Evolutionary conservation across 2,797 vertebrate genomes (phyloP).

Genomic region (Siniperca obscura): DNA sequence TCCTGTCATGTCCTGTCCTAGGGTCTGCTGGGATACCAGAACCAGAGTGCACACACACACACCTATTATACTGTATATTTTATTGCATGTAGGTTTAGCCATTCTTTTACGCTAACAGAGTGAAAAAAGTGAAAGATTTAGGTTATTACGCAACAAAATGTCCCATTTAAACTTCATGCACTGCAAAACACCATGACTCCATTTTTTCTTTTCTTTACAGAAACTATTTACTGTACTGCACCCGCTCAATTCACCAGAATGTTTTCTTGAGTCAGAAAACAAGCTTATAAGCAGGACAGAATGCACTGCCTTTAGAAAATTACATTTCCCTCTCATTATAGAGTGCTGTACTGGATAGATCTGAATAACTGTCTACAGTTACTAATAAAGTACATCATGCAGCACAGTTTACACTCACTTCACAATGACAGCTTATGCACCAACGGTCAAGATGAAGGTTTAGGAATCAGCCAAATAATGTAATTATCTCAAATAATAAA

Average conservation of each 20-base stretch:
- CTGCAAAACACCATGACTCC: conserved; percentile 48
- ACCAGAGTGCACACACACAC: background rate
- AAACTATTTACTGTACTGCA: conserved; percentile 18
- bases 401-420: background rate
- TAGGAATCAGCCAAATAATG: background rate
- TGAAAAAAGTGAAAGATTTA: conserved; percentile 41
- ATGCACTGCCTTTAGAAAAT: background rate
- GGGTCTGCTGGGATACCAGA: conserved; percentile 19
- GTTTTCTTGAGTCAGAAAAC: conserved; percentile 20
- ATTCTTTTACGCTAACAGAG: conserved; percentile 33
- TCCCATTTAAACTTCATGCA: conserved; percentile 53
- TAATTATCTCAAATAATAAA: background rate
- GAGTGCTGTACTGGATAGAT: conserved; percentile 2
- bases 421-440: background rate
- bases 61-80: conserved; percentile 11
- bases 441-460: background rate
- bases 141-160: conserved; percentile 46
- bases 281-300: conserved; percentile 1
- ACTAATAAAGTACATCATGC: background rate
- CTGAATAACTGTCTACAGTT: background rate
- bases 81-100: conserved; percentile 13
- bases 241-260: conserved; percentile 15
- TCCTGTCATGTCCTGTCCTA: conserved; percentile 6
- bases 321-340: conserved; percentile 3
- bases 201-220: conserved; percentile 19